Percentiles rank a stretch among this genome's conserved stretches.
phyloP scores from a whole-genome alignment of 2,113 vertebrate species.

The Dendrocopos noguchii region DNA sequence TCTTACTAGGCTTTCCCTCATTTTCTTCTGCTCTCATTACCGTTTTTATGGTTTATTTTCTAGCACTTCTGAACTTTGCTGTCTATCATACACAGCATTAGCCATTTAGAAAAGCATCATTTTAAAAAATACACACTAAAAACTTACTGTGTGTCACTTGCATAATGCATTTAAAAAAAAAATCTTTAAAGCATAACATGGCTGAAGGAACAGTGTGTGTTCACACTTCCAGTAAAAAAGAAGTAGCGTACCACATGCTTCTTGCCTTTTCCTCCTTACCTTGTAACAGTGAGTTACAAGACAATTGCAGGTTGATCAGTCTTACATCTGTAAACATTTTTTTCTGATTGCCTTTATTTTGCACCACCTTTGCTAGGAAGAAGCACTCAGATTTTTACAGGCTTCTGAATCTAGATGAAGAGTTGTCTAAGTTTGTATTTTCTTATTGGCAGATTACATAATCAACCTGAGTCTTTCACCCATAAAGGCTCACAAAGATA shows the following conservation, averaged over 20 bases:
- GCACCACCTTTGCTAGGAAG: not conserved
- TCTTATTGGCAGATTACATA: not conserved
- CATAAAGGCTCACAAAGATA: not conserved
- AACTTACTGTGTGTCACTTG: not conserved
- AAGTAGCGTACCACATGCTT: fast-evolving
- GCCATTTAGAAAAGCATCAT: not conserved
- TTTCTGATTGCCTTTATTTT: not conserved
- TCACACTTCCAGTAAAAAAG: not conserved
- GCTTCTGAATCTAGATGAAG: not conserved
- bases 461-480: not conserved
- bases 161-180: not conserved
- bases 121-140: not conserved
- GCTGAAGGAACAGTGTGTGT: not conserved
- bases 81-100: not conserved
- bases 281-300: not conserved
- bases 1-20: not conserved
- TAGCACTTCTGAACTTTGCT: constrained; percentile 12
- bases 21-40: constrained; percentile 2
- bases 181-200: not conserved
- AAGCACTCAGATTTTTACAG: not conserved
- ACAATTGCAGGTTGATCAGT: not conserved
- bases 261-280: not conserved
- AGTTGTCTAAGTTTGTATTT: not conserved
- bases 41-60: not conserved
- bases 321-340: not conserved